Evolutionary conservation across 2,888 invertebrate species (phyloP).

Genomic region (Lithodes maja): DNA sequence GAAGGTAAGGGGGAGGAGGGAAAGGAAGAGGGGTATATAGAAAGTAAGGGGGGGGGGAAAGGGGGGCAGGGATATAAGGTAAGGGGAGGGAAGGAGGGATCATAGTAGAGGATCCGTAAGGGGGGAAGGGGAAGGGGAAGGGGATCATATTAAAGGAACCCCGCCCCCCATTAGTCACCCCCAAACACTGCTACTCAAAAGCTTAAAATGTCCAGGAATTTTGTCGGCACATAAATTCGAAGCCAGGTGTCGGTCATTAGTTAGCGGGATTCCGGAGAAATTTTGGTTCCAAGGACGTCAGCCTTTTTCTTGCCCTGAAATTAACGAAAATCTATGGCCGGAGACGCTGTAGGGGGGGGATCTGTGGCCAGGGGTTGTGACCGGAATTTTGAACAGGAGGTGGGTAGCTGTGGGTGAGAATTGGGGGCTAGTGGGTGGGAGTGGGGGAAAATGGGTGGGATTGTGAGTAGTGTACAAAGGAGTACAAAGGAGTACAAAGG

Average conservation of each 20-base stretch:
- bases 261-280: neutral
- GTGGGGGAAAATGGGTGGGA: neutral
- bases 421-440: neutral
- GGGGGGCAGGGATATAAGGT: too few species aligned
- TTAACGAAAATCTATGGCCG: neutral
- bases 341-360: neutral
- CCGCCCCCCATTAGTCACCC: neutral
- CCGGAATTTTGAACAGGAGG: too few species aligned
- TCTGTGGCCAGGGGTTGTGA: neutral
- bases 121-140: neutral
- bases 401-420: neutral
- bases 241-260: neutral
- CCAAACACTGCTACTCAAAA: slow-evolving; percentile 1
- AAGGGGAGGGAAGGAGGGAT: too few species aligned
- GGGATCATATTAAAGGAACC: neutral
- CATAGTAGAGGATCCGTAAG: too few species aligned
- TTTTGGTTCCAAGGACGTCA: neutral
- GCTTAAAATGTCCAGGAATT: neutral
- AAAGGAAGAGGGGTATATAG: too few species aligned
- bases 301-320: neutral
- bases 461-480: too few species aligned
- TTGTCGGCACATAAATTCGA: neutral
- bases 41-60: too few species aligned
- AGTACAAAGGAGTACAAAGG: too few species aligned
- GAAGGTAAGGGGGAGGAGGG: too few species aligned